phyloP scores from a whole-genome alignment of 2,113 vertebrate species.

The Cephalopholis sonnerati region DNA sequence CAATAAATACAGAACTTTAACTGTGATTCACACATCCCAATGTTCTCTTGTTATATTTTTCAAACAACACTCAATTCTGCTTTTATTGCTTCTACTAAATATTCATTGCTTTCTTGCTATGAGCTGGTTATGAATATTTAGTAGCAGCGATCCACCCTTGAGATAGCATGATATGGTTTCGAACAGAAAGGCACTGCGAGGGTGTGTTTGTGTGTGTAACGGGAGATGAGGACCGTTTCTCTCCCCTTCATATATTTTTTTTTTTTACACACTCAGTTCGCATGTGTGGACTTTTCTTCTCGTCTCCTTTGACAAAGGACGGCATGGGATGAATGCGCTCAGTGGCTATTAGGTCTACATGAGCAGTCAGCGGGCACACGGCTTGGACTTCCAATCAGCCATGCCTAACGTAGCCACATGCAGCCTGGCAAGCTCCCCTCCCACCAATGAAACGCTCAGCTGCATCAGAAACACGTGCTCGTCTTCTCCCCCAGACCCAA shows the following conservation, averaged over 20 bases:
- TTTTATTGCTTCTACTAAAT: conserved; percentile 33
- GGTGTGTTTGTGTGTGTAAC: not conserved
- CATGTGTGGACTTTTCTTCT: conserved; percentile 17
- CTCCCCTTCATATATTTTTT: not conserved
- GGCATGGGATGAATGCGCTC: conserved; percentile 10
- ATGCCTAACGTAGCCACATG: conserved; percentile 34
- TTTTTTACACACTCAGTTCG: not conserved
- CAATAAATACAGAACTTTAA: not conserved
- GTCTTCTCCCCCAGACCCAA: conserved; percentile 22
- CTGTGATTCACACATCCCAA: not conserved
- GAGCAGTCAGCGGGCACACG: conserved; percentile 45
- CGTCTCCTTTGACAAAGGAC: conserved; percentile 29
- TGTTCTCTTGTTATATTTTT: not conserved
- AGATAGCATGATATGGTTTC: conserved; percentile 36
- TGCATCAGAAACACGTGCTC: conserved; percentile 48
- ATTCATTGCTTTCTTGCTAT: too few species aligned
- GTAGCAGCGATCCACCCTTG: conserved; percentile 31
- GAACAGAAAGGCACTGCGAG: not conserved
- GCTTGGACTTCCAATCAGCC: conserved; percentile 44
- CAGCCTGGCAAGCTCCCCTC: conserved; percentile 33
- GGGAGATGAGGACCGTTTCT: not conserved
- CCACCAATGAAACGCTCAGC: conserved; percentile 40
- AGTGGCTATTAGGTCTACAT: conserved; percentile 27
- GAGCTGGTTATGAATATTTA: too few species aligned
- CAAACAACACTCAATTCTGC: not conserved